phyloP scores from a whole-genome alignment of 1,140 invertebrate species.

The Vanessa tameamea region DNA sequence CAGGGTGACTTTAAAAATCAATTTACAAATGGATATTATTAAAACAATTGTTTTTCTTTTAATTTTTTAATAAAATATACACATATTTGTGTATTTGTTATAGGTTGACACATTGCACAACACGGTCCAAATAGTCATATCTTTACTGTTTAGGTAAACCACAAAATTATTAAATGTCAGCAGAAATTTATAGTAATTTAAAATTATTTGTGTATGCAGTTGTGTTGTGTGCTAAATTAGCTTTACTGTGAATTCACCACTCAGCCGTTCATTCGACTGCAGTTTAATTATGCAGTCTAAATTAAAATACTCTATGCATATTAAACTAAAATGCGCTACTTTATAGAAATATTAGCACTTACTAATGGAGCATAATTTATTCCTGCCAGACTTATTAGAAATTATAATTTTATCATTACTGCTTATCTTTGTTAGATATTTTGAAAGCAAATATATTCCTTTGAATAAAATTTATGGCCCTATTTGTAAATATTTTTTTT shows the following conservation, averaged over 20 bases:
- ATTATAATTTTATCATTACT: constrained; percentile 6
- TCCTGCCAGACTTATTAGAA: constrained; percentile 6
- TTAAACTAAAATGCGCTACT: constrained; percentile 17
- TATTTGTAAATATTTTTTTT: background rate
- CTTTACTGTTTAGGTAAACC: too few species aligned
- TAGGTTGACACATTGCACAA: too few species aligned
- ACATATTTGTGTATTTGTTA: too few species aligned
- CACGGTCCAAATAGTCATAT: too few species aligned
- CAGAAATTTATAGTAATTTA: constrained; percentile 8
- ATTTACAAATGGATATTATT: too few species aligned
- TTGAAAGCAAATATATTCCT: too few species aligned
- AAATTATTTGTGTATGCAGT: constrained; percentile 25
- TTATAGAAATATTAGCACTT: constrained; percentile 24
- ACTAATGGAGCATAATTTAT: constrained; percentile 16
- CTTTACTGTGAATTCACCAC: constrained; percentile 23
- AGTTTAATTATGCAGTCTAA: constrained; percentile 27
- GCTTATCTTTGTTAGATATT: background rate
- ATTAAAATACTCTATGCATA: constrained; percentile 27
- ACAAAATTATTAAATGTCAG: background rate
- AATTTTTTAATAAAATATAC: too few species aligned
- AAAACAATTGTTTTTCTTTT: too few species aligned
- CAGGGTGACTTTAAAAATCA: too few species aligned
- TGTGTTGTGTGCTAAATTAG: constrained; percentile 23
- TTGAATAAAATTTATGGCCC: too few species aligned
- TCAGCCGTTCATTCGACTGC: constrained; percentile 14